These are phyloP conservation scores for Microcaecilia unicolor DNA, from an alignment of 2,797 vertebrate species.

Conservation along the genomic window DNA sequence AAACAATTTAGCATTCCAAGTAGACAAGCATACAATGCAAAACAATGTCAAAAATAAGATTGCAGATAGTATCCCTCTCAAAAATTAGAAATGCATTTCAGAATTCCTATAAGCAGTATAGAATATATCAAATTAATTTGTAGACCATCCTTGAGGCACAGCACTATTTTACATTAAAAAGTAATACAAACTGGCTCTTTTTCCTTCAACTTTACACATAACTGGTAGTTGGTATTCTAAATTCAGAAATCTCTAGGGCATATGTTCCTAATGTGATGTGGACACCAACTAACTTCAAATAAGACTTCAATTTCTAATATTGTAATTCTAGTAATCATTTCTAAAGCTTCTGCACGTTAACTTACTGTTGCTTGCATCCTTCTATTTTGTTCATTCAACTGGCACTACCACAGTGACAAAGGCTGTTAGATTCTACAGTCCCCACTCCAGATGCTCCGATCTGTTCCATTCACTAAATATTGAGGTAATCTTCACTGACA, in stretches of 20 bases:
- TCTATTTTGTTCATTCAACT: constrained; percentile 71
- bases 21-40: no score
- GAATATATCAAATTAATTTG: no score
- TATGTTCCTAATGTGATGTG: constrained; percentile 3
- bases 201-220: constrained; percentile 18
- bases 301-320: constrained; percentile 26
- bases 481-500: constrained; percentile 34
- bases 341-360: constrained; percentile 46
- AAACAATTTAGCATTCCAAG: no score
- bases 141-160: no score
- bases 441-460: constrained; percentile 34
- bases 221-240: constrained; percentile 17
- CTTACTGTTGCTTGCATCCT: constrained; percentile 89
- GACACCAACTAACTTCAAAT: constrained; percentile 13
- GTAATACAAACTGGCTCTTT: background rate
- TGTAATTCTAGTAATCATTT: constrained; percentile 22
- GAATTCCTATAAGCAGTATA: no score
- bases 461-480: constrained; percentile 41
- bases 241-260: constrained; percentile 10
- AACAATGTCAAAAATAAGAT: no score
- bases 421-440: constrained; percentile 39
- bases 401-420: constrained; percentile 53
- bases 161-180: constrained; percentile 8
- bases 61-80: no score
- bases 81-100: no score